Conservation (phyloP, 2,797 vertebrate genomes). For the Vespertilio murinus region DNA sequence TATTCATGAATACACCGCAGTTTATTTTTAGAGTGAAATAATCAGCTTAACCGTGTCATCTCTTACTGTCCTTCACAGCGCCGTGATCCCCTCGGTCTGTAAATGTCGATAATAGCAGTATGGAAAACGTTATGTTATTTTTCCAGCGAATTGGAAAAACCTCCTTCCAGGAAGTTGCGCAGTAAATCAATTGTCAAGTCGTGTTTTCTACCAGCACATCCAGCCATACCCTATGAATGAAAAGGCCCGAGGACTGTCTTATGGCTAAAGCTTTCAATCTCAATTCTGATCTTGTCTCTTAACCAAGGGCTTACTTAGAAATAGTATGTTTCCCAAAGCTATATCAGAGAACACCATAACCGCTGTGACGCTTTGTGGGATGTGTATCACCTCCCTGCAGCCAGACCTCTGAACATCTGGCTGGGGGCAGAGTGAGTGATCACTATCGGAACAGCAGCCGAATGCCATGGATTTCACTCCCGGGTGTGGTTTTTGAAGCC, state of each 20-base stretch:
- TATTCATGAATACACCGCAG: background rate
- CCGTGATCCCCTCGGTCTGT: background rate
- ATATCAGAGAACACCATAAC: conserved; percentile 68
- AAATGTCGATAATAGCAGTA: conserved; percentile 52
- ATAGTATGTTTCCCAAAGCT: conserved; percentile 64
- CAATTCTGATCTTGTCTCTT: conserved; percentile 71
- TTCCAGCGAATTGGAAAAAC: conserved; percentile 55
- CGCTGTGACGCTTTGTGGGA: conserved; percentile 65
- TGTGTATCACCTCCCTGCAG: conserved; percentile 66
- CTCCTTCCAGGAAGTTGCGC: conserved; percentile 57
- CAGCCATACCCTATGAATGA: conserved; percentile 64
- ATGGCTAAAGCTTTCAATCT: conserved; percentile 77
- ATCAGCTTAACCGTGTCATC: background rate
- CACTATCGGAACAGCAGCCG: conserved; percentile 47
- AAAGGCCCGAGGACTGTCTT: conserved; percentile 74
- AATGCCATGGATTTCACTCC: conserved; percentile 57
- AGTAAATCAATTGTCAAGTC: conserved; percentile 75
- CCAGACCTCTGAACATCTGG: conserved; percentile 70
- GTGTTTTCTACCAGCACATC: conserved; percentile 74
- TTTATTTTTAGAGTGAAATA: conserved; percentile 43
- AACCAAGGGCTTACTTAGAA: conserved; percentile 61
- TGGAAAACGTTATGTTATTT: conserved; percentile 66
- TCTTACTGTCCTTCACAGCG: background rate
- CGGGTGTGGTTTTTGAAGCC: conserved; percentile 61
- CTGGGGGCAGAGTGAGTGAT: conserved; percentile 61